Evolutionary conservation across 2,113 vertebrate genomes (phyloP), one percentile per base, ranked within the genome.

Genomic region (Helogale parvula): DNA sequence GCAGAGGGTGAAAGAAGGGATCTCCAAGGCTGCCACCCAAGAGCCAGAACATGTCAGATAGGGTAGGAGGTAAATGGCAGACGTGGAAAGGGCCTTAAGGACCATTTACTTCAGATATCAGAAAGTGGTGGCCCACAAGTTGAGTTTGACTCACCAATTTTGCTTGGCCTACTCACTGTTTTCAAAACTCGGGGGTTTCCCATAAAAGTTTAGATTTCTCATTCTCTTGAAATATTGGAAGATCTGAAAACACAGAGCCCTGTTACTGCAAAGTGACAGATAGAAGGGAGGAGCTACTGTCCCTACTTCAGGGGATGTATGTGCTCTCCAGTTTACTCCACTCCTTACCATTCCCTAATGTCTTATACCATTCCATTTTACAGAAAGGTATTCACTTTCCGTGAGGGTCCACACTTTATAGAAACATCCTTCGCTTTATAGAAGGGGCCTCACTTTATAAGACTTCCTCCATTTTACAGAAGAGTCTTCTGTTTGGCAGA

Each of bases 201-300:
- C 13, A 33, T 82, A 79, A 72, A 95, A 87, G 33, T 77, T 47
- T 93, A 5, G 50, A 92, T 94, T 94, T 92, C 84, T 94, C 35
- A 74, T 93, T 93, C 84, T 93, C 57, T 92, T 80, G 54, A 93
- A 96, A 82, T 89, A 89, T 31, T 81, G 6, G 66, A 94, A 97
- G 83, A 89, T 71, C 45, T 87, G 57, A 91, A 77, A 81, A 52
- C 54, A 82, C 31, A 86, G 71, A 29, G n/a, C 45, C 23, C 50
- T 45, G 1, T 92, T 89, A 84, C 52, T 89, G 25, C 74, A 92
- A 74, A 21, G 23, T 81, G 47, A 72, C 74, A 35, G 29, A 41
- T 72, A 63, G 15, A 77, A 16, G 66, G 23, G 33, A 85, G 35
- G 63, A 50, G 71, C 77, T 96, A 27, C 47, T 54, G 7, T 60